phyloP scores from a whole-genome alignment of 2,888 invertebrate genomes.

The Corythucha ciliata region DNA sequence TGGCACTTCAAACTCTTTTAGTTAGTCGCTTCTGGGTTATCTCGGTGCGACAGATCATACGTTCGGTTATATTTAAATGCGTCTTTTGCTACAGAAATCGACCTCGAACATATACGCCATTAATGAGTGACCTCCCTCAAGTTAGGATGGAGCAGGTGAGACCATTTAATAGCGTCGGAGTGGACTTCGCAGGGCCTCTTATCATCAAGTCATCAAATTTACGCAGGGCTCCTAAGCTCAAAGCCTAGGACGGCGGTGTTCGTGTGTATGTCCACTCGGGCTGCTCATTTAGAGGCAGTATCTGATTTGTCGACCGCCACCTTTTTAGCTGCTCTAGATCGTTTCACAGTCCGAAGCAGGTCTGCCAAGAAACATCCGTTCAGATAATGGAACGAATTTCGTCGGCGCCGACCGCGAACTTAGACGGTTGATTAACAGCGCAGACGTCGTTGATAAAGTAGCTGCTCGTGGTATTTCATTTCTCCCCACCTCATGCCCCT shows the following conservation, averaged over 20 bases:
- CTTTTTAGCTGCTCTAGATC: conserved; percentile 37
- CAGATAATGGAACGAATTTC: conserved; percentile 40
- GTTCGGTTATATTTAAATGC: conserved; percentile 12
- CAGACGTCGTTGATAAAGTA: neutral
- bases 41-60: conserved; percentile 5
- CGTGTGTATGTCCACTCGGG: conserved; percentile 36
- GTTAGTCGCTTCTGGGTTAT: conserved; percentile 12
- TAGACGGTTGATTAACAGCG: neutral
- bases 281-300: conserved; percentile 39
- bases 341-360: conserved; percentile 38
- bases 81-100: conserved; percentile 4
- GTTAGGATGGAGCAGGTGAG: conserved; percentile 14
- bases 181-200: conserved; percentile 27
- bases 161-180: conserved; percentile 18
- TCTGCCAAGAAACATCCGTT: conserved; percentile 34
- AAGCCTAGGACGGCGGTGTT: too few species aligned
- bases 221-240: too few species aligned
- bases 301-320: conserved; percentile 35
- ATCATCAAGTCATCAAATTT: too few species aligned
- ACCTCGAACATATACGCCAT: conserved; percentile 5
- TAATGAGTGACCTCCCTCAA: conserved; percentile 25
- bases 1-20: conserved; percentile 10
- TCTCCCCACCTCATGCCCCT: conserved; percentile 8
- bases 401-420: conserved; percentile 35
- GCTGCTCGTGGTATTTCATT: conserved; percentile 1